Evolutionary conservation across 2,797 vertebrate species (phyloP).

Genomic region (Sus cebifrons): DNA sequence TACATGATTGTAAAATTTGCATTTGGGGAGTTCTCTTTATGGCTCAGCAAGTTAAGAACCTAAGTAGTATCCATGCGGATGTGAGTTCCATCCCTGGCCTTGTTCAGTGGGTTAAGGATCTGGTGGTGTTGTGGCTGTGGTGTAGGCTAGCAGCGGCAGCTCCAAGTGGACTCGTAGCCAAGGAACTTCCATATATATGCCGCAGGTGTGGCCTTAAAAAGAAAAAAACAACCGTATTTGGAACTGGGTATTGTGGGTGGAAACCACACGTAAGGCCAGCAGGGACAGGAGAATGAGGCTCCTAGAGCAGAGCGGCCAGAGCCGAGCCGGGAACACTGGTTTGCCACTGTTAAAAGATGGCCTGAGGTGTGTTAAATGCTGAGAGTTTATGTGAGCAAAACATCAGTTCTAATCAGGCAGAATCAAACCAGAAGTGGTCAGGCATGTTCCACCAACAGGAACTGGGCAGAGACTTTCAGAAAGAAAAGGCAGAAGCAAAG

Average conservation of each 20-base stretch:
- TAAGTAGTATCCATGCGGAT: too few relatives aligned
- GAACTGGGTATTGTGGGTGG: neutral
- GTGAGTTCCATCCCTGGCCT: too few relatives aligned
- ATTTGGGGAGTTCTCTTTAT: neutral
- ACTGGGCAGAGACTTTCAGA: neutral
- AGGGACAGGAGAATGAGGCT: neutral
- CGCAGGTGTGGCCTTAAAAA: too few relatives aligned
- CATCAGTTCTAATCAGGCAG: neutral
- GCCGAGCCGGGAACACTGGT: too few relatives aligned
- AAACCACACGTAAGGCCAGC: neutral
- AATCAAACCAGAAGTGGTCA: neutral
- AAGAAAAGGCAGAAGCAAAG: neutral
- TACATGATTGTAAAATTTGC: neutral
- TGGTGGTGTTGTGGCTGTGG: too few relatives aligned
- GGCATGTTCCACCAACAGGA: neutral
- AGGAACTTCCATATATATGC: too few relatives aligned
- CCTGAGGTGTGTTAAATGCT: neutral
- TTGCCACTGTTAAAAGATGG: neutral
- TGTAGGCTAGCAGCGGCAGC: too few relatives aligned
- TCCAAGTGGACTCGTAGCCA: too few relatives aligned
- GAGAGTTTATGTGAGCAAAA: neutral
- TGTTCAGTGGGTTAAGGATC: too few relatives aligned
- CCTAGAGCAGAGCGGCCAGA: neutral
- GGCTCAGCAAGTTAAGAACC: too few relatives aligned
- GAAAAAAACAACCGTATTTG: too few relatives aligned